Evolutionary conservation across 2,113 vertebrate species (phyloP), one percentile per base, ranked within the genome.

Genomic region (Callionymus lyra): DNA sequence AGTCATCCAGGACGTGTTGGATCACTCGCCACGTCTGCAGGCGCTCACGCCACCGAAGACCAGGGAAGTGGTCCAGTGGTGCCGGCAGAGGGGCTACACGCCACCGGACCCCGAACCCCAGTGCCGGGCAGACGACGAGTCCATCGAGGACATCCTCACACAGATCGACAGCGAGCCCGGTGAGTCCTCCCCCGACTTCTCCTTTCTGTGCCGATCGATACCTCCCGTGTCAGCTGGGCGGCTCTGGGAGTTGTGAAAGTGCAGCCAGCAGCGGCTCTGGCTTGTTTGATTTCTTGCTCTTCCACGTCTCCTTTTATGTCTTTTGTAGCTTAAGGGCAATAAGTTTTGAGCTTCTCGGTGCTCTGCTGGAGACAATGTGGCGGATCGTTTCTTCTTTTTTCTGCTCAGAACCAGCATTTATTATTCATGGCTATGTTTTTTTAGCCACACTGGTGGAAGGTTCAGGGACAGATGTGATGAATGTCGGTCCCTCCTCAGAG

Each of bases 121-220:
- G 41, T 53, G 86, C 61, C 73, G 65, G 9, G 81, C 36, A 0
- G 90, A 95, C 0, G 88, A 91, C 39, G 90, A 96, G 66, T 94
- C 93, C 0, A 95, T 98, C 0, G 95, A 99, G 61, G 94, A 98
- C 0, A 92, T 98, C 51, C 85, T 99, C 47, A 93, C 91, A 0
- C 94, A 91, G 79, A 99, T 99, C 2, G 95, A 99, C 81, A 97
- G 68, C 1, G 95, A 99, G 64, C 91, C 94, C 10, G 93, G 95
- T 85, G 38, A 55, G 81, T 44, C 42, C 31, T 32, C 15, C 18
- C 34, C 40, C 37, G 39, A 27, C 54, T 38, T 58, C 54, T 41
- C 34, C 41, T 38, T 27, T 34, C 36, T 36, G 31, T 10, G 31
- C 35, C 32, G 6, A 65, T 71, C 51, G 45, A 45, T 77, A 55